phyloP scores from a whole-genome alignment of 1,140 invertebrate species.

The Drosophila sp. region DNA sequence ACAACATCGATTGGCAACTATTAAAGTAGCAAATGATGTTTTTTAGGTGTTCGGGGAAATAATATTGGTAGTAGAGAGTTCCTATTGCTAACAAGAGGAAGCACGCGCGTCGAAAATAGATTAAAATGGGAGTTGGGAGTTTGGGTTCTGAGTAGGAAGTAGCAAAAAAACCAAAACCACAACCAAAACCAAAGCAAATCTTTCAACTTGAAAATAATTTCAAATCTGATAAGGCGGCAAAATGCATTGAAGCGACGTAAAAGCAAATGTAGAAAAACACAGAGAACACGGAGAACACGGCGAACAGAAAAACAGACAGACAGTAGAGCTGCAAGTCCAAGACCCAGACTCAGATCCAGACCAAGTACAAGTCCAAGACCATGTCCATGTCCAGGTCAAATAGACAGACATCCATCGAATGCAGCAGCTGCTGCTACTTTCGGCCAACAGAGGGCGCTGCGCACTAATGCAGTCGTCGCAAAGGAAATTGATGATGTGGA shows the following conservation, averaged over 20 bases:
- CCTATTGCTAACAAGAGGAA: conserved; percentile 35
- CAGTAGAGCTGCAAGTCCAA: conserved; percentile 40
- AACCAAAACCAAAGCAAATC: conserved; percentile 52
- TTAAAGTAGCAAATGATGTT: conserved; percentile 82
- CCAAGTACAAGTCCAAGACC: conserved; percentile 2
- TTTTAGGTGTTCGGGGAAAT: conserved; percentile 10
- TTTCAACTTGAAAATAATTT: conserved; percentile 65
- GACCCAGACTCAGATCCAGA: conserved; percentile 20
- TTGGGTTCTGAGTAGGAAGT: neutral
- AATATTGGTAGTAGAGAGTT: conserved; percentile 30
- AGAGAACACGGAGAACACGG: no score
- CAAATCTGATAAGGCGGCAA: conserved; percentile 75
- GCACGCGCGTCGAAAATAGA: conserved; percentile 74
- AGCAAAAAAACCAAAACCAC: neutral
- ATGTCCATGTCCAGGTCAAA: conserved; percentile 6
- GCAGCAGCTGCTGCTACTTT: conserved; percentile 30
- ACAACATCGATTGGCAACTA: conserved; percentile 57
- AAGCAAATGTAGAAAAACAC: conserved; percentile 67
- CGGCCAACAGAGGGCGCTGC: conserved; percentile 50
- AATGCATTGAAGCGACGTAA: conserved; percentile 67
- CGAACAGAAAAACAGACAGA: no score
- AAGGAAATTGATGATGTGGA: conserved; percentile 84
- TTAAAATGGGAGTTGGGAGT: conserved; percentile 58
- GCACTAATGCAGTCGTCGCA: conserved; percentile 61
- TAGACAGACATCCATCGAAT: conserved; percentile 53